phyloP scores from a whole-genome alignment of 1,140 invertebrate species.

The Neotoxoptera formosana region DNA sequence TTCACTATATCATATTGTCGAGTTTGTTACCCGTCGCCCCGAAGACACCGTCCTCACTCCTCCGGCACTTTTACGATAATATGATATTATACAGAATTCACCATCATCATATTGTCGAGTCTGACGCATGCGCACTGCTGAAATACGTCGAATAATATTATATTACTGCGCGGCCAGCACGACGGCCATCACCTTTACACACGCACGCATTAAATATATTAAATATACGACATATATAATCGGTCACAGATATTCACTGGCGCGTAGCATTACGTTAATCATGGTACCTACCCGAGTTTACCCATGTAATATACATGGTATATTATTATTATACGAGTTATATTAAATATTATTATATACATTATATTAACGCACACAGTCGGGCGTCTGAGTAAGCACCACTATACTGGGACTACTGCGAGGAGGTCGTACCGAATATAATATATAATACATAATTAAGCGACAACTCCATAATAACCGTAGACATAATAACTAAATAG shows the following conservation, averaged over 20 bases:
- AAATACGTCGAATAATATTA: background rate
- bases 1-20: no score
- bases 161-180: background rate
- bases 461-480: no score
- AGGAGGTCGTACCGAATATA: background rate
- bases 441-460: background rate
- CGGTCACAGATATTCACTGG: background rate
- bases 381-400: background rate
- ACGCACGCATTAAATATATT: background rate
- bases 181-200: background rate
- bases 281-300: background rate
- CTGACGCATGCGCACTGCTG: background rate
- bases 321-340: no score
- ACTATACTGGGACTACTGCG: background rate
- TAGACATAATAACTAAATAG: no score
- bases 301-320: no score
- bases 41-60: no score
- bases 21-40: no score
- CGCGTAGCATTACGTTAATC: no score
- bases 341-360: no score
- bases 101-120: background rate
- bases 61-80: no score
- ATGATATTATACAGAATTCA: no score
- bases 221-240: background rate
- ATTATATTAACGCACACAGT: background rate